A percentile compares a stretch with the other conserved stretches of the same genome.
Conservation (phyloP, 2,888 invertebrate species). For the Eupithecia tripunctaria region DNA sequence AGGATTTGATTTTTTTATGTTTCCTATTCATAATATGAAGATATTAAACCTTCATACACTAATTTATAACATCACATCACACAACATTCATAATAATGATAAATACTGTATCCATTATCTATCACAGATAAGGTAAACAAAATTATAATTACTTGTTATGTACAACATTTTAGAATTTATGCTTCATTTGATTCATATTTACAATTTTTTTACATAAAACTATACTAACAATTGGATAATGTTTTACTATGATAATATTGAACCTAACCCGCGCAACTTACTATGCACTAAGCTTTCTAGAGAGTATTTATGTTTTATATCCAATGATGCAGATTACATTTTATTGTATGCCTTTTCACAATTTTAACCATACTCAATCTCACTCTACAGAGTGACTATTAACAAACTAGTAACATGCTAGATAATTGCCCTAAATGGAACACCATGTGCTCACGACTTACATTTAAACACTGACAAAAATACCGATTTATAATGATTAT, state of each 20-base stretch:
- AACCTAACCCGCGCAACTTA: not conserved
- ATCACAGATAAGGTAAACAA: slow-evolving; percentile 73
- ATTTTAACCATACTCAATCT: not conserved
- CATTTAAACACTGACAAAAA: slow-evolving; percentile 37
- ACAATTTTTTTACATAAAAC: slow-evolving; percentile 60
- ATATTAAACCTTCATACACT: slow-evolving; percentile 12
- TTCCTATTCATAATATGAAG: not conserved
- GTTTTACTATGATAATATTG: slow-evolving; percentile 19
- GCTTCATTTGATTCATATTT: slow-evolving; percentile 74
- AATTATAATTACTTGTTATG: slow-evolving; percentile 59
- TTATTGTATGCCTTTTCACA: slow-evolving; percentile 61
- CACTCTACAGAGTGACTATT: not conserved
- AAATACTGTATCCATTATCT: slow-evolving; percentile 58
- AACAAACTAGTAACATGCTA: slow-evolving; percentile 10
- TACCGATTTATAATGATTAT: slow-evolving; percentile 22
- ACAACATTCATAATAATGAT: slow-evolving; percentile 55
- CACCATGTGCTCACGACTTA: slow-evolving; percentile 41
- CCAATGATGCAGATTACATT: slow-evolving; percentile 33
- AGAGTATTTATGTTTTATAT: slow-evolving; percentile 18
- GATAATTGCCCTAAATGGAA: slow-evolving; percentile 25
- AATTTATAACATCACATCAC: slow-evolving; percentile 27
- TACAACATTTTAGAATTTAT: slow-evolving; percentile 82
- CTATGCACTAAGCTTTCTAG: slow-evolving; percentile 2
- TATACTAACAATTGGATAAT: slow-evolving; percentile 27
- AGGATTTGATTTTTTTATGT: too few relatives aligned